phyloP scores from a whole-genome alignment of 2,888 invertebrate genomes.

The Yponomeuta malinellus region DNA sequence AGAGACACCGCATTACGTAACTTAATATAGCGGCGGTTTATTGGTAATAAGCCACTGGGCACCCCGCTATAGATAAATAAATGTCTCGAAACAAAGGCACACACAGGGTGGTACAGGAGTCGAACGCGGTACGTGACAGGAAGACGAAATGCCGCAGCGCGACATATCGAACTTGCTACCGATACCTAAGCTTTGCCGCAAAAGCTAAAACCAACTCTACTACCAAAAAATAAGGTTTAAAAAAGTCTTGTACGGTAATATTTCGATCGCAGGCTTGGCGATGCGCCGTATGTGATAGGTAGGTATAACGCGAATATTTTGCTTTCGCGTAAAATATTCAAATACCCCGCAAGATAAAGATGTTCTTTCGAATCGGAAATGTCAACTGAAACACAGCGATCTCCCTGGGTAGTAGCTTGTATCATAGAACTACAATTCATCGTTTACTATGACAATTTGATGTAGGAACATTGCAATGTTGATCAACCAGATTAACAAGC shows the following conservation, averaged over 20 bases:
- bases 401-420: too few species aligned
- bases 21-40: slow-evolving; percentile 37
- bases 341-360: slow-evolving; percentile 28
- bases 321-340: slow-evolving; percentile 40
- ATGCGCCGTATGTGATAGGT: slow-evolving; percentile 22
- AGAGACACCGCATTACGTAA: slow-evolving; percentile 7
- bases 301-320: too few species aligned
- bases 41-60: slow-evolving; percentile 40
- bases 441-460: too few species aligned
- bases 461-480: too few species aligned
- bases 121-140: slow-evolving; percentile 58
- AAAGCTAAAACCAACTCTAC: slow-evolving; percentile 35
- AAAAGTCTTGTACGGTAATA: slow-evolving; percentile 6
- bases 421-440: too few species aligned
- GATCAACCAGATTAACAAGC: too few species aligned
- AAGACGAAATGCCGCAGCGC: slow-evolving; percentile 41
- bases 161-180: slow-evolving; percentile 34
- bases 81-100: slow-evolving; percentile 46
- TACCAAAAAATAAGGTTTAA: slow-evolving; percentile 24
- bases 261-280: slow-evolving; percentile 8
- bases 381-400: too few species aligned
- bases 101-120: slow-evolving; percentile 46
- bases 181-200: slow-evolving; percentile 18
- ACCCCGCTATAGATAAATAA: slow-evolving; percentile 38
- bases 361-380: too few species aligned